Conservation (phyloP, 2,888 invertebrate species). For the Nowickia ferox region DNA sequence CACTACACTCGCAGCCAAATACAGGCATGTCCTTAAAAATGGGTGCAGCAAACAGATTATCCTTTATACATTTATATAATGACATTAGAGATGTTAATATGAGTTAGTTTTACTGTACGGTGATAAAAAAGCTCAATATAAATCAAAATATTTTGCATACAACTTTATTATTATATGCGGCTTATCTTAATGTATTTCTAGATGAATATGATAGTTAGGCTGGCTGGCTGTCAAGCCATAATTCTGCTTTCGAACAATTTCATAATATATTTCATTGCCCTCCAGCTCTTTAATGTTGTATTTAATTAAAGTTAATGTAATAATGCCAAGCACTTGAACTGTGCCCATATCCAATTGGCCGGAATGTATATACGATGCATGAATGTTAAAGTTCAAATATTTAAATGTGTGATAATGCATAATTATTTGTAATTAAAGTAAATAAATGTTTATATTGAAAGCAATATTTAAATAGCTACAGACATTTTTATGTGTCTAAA, state of each 20-base stretch:
- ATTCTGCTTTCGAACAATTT: too few species aligned
- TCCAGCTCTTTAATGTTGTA: too few species aligned
- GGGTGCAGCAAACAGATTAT: too few species aligned
- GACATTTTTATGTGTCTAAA: neutral
- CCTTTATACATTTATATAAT: too few species aligned
- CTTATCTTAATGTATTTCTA: too few species aligned
- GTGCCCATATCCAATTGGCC: neutral
- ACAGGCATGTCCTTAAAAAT: neutral
- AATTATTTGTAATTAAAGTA: conserved; percentile 1
- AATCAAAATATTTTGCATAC: too few species aligned
- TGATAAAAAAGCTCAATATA: neutral
- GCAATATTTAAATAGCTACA: neutral
- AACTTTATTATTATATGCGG: too few species aligned
- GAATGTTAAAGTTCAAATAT: neutral
- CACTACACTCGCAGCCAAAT: neutral
- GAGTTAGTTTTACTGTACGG: neutral
- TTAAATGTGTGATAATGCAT: conserved; percentile 8
- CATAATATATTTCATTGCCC: too few species aligned
- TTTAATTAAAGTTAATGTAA: too few species aligned
- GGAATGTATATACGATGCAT: neutral
- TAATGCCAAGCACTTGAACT: neutral
- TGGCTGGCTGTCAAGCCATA: too few species aligned
- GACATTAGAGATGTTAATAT: neutral
- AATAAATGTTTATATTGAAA: conserved; percentile 5
- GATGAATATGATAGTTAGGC: too few species aligned